These are phyloP conservation scores for Chrosomus eos DNA, from an alignment of 2,797 vertebrate genomes.

Conservation along the genomic window DNA sequence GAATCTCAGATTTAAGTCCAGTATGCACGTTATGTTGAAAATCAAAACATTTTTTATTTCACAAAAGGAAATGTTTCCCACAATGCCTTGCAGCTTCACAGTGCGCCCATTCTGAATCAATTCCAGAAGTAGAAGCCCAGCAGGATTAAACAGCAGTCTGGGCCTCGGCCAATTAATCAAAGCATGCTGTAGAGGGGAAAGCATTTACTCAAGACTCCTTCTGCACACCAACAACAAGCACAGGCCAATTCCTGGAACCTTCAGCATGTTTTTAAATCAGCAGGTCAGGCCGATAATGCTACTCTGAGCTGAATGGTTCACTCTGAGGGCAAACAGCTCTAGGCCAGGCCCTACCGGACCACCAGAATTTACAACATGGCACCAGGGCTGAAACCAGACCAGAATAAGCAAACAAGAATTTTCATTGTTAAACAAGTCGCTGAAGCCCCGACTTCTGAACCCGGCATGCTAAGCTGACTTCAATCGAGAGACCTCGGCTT, in stretches of 20 bases:
- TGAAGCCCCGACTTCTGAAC: slow-evolving; percentile 33
- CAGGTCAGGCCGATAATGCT: slow-evolving; percentile 24
- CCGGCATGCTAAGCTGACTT: slow-evolving; percentile 26
- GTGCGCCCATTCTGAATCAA: slow-evolving; percentile 47
- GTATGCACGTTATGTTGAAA: neutral
- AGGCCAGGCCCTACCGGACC: slow-evolving; percentile 38
- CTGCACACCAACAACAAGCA: slow-evolving; percentile 51
- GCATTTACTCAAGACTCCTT: slow-evolving; percentile 42
- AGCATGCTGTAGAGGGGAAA: slow-evolving; percentile 20
- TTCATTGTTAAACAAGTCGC: slow-evolving; percentile 37
- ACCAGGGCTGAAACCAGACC: slow-evolving; percentile 23
- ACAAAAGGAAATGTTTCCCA: slow-evolving; percentile 20
- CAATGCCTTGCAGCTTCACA: slow-evolving; percentile 35
- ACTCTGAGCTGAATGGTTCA: slow-evolving; percentile 29
- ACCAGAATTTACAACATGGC: slow-evolving; percentile 29
- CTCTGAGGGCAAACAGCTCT: slow-evolving; percentile 51
- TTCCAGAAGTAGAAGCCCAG: slow-evolving; percentile 39
- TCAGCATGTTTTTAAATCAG: slow-evolving; percentile 50
- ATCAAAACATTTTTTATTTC: neutral
- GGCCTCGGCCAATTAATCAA: slow-evolving; percentile 58
- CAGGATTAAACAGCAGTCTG: slow-evolving; percentile 51
- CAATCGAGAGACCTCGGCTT: slow-evolving; percentile 11
- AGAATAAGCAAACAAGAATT: slow-evolving; percentile 41
- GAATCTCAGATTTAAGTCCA: neutral
- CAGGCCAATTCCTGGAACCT: slow-evolving; percentile 48